Conservation (phyloP, 2,888 invertebrate species). For the Agonum fuliginosum region DNA sequence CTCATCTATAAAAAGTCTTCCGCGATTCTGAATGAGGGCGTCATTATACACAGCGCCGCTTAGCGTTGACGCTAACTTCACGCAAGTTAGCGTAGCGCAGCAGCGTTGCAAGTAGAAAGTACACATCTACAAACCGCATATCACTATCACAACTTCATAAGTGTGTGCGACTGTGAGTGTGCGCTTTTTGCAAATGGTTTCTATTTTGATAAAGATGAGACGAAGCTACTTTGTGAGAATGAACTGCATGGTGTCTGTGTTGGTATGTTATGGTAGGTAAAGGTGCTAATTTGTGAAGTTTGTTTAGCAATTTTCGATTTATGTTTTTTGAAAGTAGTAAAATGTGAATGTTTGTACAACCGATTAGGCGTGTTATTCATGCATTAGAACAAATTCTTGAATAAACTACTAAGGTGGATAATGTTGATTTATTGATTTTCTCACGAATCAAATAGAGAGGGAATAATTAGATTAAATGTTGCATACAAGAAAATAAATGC, state of each 20-base stretch:
- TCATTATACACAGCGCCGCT: constrained; percentile 36
- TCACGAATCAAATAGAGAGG: background rate
- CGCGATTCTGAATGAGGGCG: constrained; percentile 56
- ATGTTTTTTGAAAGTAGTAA: constrained; percentile 27
- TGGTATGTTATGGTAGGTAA: constrained; percentile 16
- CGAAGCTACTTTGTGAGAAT: background rate
- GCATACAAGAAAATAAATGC: too few species aligned
- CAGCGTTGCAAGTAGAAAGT: constrained; percentile 35
- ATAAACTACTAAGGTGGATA: background rate
- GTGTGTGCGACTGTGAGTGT: background rate
- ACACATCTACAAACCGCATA: background rate
- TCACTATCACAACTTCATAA: background rate
- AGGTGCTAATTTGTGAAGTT: constrained; percentile 15
- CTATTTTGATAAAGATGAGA: constrained; percentile 11
- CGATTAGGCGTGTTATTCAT: constrained; percentile 6
- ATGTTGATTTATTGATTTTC: constrained; percentile 16
- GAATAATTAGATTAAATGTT: too few species aligned
- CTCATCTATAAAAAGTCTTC: constrained; percentile 55
- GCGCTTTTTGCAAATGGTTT: constrained; percentile 22
- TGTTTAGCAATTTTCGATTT: constrained; percentile 24
- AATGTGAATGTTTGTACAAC: constrained; percentile 7
- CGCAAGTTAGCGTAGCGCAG: constrained; percentile 13
- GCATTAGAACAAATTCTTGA: constrained; percentile 3
- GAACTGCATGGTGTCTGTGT: too few species aligned
- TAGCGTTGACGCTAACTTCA: background rate